A percentile compares a stretch with the other conserved stretches of the same genome.
These are phyloP conservation scores for Sebastes kiyomatsui DNA, from an alignment of 2,797 vertebrate genomes.

Conservation along the genomic window DNA sequence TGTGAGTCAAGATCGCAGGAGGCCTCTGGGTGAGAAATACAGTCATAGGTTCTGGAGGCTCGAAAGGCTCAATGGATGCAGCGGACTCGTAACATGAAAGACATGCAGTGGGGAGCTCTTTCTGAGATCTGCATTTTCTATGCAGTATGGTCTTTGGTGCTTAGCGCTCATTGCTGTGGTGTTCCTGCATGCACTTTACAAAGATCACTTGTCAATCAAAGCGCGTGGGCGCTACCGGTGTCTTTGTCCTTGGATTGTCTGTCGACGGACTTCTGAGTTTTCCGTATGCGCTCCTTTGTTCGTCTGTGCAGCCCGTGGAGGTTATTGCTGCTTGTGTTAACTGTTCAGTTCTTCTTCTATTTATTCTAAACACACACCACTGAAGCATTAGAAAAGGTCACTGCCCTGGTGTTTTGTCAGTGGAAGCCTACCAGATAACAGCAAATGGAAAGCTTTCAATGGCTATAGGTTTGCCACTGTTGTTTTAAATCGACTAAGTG, in stretches of 20 bases:
- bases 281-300: slow-evolving; percentile 43
- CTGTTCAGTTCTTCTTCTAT: slow-evolving; percentile 17
- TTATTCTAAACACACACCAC: slow-evolving; percentile 24
- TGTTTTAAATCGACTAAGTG: not conserved
- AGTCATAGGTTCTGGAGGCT: slow-evolving; percentile 20
- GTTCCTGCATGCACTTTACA: slow-evolving; percentile 33
- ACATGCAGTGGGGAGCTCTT: not conserved
- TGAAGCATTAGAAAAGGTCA: slow-evolving; percentile 16
- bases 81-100: not conserved
- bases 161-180: not conserved
- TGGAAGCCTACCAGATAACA: not conserved
- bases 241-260: slow-evolving; percentile 49
- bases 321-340: slow-evolving; percentile 22
- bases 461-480: not conserved
- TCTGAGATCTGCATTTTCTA: slow-evolving; percentile 24
- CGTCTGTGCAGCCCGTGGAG: slow-evolving; percentile 21
- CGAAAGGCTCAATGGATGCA: slow-evolving; percentile 11
- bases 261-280: slow-evolving; percentile 41
- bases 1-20: slow-evolving; percentile 24
- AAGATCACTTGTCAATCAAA: slow-evolving; percentile 67
- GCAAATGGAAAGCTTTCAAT: slow-evolving; percentile 14
- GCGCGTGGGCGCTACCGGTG: slow-evolving; percentile 30
- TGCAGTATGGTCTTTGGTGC: slow-evolving; percentile 16
- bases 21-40: slow-evolving; percentile 31
- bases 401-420: not conserved